Conservation (phyloP, 2,113 vertebrate genomes). For the Mormoops blainvillei region DNA sequence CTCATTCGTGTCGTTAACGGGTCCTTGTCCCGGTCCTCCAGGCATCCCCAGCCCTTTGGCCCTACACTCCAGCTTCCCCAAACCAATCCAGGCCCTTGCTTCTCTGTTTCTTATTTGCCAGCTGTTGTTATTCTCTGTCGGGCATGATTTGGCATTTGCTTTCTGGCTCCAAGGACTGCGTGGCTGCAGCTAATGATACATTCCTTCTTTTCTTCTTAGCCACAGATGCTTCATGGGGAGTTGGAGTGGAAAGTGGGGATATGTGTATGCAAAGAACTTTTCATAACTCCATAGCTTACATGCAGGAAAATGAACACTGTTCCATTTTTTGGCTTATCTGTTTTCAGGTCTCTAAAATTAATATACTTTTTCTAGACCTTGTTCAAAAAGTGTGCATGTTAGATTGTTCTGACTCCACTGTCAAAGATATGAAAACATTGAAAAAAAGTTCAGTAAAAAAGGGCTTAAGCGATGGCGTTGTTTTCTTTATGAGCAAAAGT, state of each 20-base stretch:
- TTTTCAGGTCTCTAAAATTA: neutral
- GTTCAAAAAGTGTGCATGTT: neutral
- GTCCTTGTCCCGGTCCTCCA: accelerated
- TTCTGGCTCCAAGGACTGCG: neutral
- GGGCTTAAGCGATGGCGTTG: neutral
- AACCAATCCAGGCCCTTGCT: neutral
- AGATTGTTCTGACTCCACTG: neutral
- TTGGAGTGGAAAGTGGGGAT: neutral
- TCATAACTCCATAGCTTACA: neutral
- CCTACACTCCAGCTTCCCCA: neutral
- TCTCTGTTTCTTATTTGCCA: neutral
- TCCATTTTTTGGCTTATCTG: neutral
- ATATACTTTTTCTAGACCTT: neutral
- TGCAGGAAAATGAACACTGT: neutral
- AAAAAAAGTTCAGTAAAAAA: neutral
- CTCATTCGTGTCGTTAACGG: no score
- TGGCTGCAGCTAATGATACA: neutral
- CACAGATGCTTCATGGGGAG: neutral
- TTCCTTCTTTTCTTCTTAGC: neutral
- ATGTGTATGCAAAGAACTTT: neutral
- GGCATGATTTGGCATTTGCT: neutral
- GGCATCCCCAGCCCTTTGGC: no score
- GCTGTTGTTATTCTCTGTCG: neutral
- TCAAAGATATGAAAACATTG: neutral
- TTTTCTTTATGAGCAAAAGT: neutral